A percentile compares a stretch with the other conserved stretches of the same genome.
Evolutionary conservation across 2,113 vertebrate species (phyloP).

Genomic region (Dendrocopos noguchii): DNA sequence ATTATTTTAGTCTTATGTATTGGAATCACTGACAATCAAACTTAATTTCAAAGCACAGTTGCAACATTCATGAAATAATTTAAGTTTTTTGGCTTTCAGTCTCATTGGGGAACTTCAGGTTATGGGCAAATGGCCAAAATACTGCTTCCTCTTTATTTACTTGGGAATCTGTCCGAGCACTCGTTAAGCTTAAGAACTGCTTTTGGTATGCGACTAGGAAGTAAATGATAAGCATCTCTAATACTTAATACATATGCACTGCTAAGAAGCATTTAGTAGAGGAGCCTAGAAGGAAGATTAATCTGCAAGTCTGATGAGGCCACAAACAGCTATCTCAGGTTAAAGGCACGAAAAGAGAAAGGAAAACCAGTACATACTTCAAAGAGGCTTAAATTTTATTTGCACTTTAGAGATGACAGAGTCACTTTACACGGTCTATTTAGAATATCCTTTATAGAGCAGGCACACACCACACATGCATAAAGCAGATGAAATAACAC

Average conservation of each 20-base stretch:
- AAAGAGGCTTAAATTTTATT: neutral
- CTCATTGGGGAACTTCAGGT: neutral
- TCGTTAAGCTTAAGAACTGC: neutral
- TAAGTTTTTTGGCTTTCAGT: neutral
- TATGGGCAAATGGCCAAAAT: neutral
- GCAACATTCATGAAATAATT: neutral
- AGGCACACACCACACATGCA: neutral
- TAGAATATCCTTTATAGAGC: neutral
- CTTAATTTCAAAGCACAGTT: neutral
- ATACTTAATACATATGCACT: neutral
- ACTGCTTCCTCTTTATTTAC: too few species aligned
- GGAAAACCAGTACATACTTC: fast-evolving
- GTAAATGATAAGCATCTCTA: neutral
- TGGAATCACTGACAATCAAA: neutral
- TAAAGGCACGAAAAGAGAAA: neutral
- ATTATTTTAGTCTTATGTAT: neutral
- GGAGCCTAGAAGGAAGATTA: neutral
- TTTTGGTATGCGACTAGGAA: neutral
- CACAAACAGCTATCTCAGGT: neutral
- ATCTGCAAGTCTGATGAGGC: neutral
- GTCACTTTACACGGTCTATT: neutral
- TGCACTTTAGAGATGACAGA: neutral
- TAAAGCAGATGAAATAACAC: neutral
- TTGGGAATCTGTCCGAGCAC: neutral
- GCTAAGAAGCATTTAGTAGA: neutral